Percentiles rank a stretch among this genome's conserved stretches.
phyloP scores from a whole-genome alignment of 2,113 vertebrate species.

The Uropsilus gracilis region DNA sequence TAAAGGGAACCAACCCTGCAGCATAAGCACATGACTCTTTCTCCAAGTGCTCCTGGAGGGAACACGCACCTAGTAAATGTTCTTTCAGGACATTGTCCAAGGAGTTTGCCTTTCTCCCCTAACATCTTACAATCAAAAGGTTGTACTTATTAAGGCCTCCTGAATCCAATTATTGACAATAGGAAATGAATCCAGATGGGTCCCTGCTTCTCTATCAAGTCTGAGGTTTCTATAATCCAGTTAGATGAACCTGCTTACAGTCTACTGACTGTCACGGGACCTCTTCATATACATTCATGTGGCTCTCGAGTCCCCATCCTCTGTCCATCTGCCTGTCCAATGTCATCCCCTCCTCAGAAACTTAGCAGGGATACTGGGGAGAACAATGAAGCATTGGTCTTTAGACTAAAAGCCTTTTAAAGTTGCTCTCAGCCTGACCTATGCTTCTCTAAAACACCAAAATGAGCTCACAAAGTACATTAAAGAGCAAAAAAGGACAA shows the following conservation, averaged over 20 bases:
- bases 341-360: neutral
- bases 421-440: neutral
- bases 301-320: neutral
- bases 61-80: neutral
- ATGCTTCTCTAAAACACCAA: neutral
- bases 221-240: neutral
- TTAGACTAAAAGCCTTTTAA: neutral
- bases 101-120: neutral
- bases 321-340: neutral
- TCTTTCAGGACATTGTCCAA: neutral
- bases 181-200: neutral
- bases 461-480: neutral
- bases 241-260: rapidly evolving
- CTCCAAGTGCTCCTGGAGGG: neutral
- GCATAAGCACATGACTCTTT: neutral
- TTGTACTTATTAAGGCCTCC: neutral
- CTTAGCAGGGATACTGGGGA: neutral
- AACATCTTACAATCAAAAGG: neutral
- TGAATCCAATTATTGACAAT: neutral
- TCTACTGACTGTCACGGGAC: neutral
- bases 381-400: too few species aligned
- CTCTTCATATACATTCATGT: too few species aligned
- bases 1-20: neutral
- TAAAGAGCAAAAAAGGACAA: neutral
- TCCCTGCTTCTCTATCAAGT: neutral